Base-by-base conservation (phyloP, 1,140 invertebrate species). In the Penaeus chinensis region DNA sequence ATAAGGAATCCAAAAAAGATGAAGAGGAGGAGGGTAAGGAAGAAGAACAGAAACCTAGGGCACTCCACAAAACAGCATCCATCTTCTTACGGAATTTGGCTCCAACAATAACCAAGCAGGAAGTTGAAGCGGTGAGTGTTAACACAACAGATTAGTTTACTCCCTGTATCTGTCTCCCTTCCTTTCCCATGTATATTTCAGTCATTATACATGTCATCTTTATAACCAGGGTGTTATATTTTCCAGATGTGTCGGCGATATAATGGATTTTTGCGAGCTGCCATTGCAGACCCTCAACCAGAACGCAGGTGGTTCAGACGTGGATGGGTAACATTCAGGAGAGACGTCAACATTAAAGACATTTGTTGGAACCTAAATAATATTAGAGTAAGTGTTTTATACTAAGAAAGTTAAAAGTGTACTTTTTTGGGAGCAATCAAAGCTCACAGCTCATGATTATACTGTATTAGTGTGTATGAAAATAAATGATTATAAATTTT, bases 321-420 rank as follows among this genome's bases (percentile, higher is more conserved):
- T 78, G 99, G 98, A 69, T 99, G 99, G 99, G 98, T 99, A 8
- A 99, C 99, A 1, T 99, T 99, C 93, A 96, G 98, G 90, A 93
- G 97, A 65, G 96, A 98, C 91, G 98, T 99, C 13, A 99, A 99
- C 92, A 99, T 99, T 88, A 99, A 99, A 92, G 98, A 99, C 92
- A 99, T 99, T 87, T 99, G 99, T 92, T 99, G 98, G 98, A 98
- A 97, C 92, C 94, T 99, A 18, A 99, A 99, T 91, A 99, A 98
- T 91, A 98, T 99, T 88, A 93, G 97, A 90, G 96, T 97, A 93
- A 93, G 92, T 92, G 77, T 63, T 77, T 32, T 47, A 63, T 37
- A 24, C 37, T 66, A 66, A 22, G 81, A 37, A 81, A 10, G 24
- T 54, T 27, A n/a, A 62, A 37, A 3, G 11, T 18, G 18, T 2